Percentiles rank a stretch among this genome's conserved stretches.
phyloP scores from a whole-genome alignment of 2,797 vertebrate genomes.

The Pipistrellus nathusii region DNA sequence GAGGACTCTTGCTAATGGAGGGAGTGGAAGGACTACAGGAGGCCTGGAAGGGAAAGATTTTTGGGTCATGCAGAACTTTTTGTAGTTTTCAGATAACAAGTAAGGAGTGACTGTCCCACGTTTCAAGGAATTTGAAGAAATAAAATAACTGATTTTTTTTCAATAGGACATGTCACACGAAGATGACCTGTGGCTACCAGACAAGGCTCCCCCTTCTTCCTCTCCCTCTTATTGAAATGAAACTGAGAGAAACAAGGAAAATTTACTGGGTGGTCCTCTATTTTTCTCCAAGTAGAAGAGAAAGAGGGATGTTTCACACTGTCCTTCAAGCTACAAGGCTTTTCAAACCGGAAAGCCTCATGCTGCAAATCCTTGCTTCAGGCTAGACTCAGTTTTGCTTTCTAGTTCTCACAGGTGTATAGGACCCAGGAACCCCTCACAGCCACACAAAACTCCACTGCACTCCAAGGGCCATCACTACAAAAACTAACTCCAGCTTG shows the following conservation, averaged over 20 bases:
- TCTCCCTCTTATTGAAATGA: background rate
- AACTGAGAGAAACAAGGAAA: background rate
- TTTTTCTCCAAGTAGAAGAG: conserved; percentile 31
- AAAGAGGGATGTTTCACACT: background rate
- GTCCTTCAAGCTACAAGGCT: background rate
- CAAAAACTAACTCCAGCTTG: background rate
- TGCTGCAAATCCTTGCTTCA: conserved; percentile 53
- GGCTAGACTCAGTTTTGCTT: background rate
- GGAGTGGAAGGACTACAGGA: background rate
- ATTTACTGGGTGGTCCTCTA: background rate
- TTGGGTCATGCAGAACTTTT: background rate
- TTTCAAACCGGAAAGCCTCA: background rate
- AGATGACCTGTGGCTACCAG: background rate
- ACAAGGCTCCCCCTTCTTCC: background rate
- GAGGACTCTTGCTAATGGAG: conserved; percentile 21
- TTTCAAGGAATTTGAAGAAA: background rate
- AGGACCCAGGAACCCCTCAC: background rate
- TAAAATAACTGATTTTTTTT: conserved; percentile 51
- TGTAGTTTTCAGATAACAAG: conserved; percentile 41
- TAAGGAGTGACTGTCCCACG: background rate
- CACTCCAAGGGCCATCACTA: background rate
- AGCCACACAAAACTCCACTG: background rate
- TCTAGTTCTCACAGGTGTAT: background rate
- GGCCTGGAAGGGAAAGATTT: background rate
- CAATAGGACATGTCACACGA: background rate